A percentile compares a stretch with the other conserved stretches of the same genome.
Evolutionary conservation across 2,113 vertebrate species (phyloP).

Genomic region (Hyaena hyaena): DNA sequence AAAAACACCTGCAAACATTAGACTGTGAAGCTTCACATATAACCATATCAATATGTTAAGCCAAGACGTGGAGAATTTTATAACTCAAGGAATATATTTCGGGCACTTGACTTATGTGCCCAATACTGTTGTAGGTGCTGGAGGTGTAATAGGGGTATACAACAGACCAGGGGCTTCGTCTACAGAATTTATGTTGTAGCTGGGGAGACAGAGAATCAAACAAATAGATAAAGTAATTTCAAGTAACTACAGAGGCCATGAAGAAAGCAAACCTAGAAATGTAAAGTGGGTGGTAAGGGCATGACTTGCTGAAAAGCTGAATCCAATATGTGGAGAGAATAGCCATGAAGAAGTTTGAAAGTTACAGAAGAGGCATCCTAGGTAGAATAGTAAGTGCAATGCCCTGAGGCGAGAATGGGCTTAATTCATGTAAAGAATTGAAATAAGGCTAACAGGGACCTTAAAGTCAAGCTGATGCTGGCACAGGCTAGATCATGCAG

Average conservation of each 20-base stretch:
- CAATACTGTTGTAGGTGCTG: neutral
- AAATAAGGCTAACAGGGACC: neutral
- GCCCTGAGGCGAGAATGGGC: neutral
- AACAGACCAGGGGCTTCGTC: neutral
- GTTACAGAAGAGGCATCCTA: neutral
- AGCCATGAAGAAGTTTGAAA: neutral
- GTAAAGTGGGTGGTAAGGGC: neutral
- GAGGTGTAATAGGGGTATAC: accelerated
- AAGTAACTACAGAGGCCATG: neutral
- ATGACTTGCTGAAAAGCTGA: neutral
- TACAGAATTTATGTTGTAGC: neutral
- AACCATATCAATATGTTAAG: neutral
- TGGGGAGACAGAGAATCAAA: neutral
- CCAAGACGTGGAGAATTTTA: neutral
- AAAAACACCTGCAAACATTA: neutral
- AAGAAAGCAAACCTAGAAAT: neutral
- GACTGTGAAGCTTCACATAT: neutral
- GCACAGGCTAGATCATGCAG: neutral
- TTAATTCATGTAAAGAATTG: neutral
- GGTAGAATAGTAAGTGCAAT: neutral
- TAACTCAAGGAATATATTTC: neutral
- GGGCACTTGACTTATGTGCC: neutral
- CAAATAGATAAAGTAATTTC: neutral
- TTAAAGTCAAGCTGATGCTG: neutral
- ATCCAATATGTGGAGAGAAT: neutral